Conservation (phyloP, 2,797 vertebrate species). For the Lagocephalus sceleratus region DNA sequence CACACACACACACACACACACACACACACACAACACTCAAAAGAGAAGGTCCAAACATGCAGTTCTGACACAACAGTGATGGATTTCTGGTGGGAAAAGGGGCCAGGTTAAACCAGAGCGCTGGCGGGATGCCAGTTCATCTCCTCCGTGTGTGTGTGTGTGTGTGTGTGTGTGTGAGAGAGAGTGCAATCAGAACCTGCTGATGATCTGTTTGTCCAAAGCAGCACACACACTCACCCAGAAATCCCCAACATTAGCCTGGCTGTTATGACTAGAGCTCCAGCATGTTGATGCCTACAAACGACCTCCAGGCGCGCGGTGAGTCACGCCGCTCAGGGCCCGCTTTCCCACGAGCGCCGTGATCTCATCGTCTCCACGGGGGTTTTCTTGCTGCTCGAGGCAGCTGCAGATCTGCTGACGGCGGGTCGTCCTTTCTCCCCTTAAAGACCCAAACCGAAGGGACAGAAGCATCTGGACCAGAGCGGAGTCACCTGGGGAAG, state of each 20-base stretch:
- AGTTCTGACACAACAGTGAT: too few species aligned
- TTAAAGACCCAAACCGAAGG: conserved; percentile 7
- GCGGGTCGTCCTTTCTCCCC: conserved; percentile 17
- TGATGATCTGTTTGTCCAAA: too few species aligned
- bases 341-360: conserved; percentile 33
- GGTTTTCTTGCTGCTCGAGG: conserved; percentile 28
- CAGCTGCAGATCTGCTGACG: conserved; percentile 24
- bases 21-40: too few species aligned
- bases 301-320: conserved; percentile 19
- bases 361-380: conserved; percentile 50
- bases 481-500: too few species aligned
- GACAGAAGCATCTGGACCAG: too few species aligned
- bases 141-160: too few species aligned
- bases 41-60: too few species aligned
- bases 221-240: not conserved
- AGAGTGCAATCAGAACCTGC: too few species aligned
- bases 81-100: too few species aligned
- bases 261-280: conserved; percentile 5
- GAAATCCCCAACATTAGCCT: not conserved
- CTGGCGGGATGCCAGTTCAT: too few species aligned
- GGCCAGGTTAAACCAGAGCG: too few species aligned
- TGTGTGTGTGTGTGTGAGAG: too few species aligned
- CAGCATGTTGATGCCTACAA: conserved; percentile 2
- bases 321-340: conserved; percentile 49
- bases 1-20: not conserved